Base-by-base conservation (phyloP, 2,888 invertebrate species). In the Lampropteryx suffumata region DNA sequence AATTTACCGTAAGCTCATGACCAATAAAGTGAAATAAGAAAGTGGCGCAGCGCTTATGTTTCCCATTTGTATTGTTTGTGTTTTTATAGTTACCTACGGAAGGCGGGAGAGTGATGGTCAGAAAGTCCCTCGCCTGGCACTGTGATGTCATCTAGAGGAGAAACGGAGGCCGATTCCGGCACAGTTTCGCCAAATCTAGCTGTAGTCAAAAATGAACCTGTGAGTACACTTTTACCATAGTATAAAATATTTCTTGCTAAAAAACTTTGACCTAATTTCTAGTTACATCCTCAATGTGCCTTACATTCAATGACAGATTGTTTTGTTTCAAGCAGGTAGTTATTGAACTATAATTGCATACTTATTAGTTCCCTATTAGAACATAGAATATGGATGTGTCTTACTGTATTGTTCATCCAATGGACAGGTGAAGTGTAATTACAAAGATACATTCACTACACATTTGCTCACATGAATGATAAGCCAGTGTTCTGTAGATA, bases 81-180 rank as follows among this genome's bases (percentile, higher is more conserved):
- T 83, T 82, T 78, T 78, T 66, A 61, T 82, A 85, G 82, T 73
- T 65, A 17, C 17, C 17, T 17, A 70, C 67, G 73, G 65, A 76
- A 78, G 83, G 85, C 83, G 86, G 86, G 84, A 84, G 83, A 89
- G 90, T 89, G 86, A 90, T 90, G 90, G 73, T 73, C 84, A 84
- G 80, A 74, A 74, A 78, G 82, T 74, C 76, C 78, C 78, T 77
- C 83, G 81, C 67, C 75, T 84, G 83, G 82, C 82, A 80, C 83
- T 89, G 91, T 90, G 89, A 91, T 91, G 91, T 91, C 91, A 89
- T 89, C 90, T 81, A 87, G 90, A 84, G 90, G 89, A 79, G 91
- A 90, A 86, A 90, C 90, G 73, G 91, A 91, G 83, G 90, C 91
- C 82, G 91, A 91, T 67, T 90, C 90, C 64, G 91, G 90, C 87